Evolutionary conservation across 2,888 invertebrate species (phyloP).

Genomic region (Cephus sareptanus): DNA sequence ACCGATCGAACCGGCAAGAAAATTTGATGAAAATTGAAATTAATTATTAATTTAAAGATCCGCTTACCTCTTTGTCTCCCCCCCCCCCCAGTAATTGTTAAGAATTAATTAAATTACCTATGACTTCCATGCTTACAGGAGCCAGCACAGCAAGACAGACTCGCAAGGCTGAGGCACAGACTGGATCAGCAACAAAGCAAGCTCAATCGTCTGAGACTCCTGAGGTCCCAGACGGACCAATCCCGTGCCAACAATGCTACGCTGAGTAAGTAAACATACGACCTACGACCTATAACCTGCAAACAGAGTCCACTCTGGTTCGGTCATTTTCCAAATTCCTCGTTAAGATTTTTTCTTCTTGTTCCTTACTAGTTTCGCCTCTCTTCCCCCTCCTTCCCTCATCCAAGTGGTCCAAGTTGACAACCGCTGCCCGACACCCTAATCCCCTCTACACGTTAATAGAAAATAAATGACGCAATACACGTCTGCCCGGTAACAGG

Average conservation of each 20-base stretch:
- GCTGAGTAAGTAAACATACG: constrained; percentile 78
- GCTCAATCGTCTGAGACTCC: constrained; percentile 88
- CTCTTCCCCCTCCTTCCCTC: background rate
- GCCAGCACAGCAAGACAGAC: constrained; percentile 88
- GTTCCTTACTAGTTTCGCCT: background rate
- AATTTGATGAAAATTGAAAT: no score
- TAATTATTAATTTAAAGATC: no score
- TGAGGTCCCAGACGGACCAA: constrained; percentile 93
- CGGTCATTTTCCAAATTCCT: no score
- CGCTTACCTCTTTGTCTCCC: no score
- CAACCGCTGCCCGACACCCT: background rate
- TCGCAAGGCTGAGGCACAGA: constrained; percentile 87
- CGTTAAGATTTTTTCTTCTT: no score
- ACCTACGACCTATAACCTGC: no score
- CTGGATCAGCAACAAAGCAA: constrained; percentile 96
- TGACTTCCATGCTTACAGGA: constrained; percentile 65
- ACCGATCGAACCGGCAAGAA: no score
- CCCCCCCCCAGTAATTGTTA: background rate
- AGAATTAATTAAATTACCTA: background rate
- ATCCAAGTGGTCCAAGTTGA: background rate
- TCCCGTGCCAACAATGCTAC: constrained; percentile 92
- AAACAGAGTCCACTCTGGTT: no score
- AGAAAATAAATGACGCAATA: background rate
- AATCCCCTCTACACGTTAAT: background rate
- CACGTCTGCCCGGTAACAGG: no score